Base-by-base conservation (phyloP, 2,113 vertebrate genomes). In the Apistogramma diplotaenia region DNA sequence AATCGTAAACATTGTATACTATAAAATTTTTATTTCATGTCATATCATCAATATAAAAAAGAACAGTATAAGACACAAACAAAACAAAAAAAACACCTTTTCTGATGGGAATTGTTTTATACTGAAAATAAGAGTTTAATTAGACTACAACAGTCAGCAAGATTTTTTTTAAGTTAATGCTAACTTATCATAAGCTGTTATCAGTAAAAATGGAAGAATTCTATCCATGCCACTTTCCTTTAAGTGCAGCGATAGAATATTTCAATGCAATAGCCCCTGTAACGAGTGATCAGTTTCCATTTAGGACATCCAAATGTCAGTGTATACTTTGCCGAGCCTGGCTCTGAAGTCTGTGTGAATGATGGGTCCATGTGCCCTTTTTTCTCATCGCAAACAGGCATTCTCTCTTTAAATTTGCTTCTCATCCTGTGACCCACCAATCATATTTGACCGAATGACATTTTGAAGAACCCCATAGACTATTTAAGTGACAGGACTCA, bases 401-500 rank as follows among this genome's bases (percentile, higher is more conserved):
- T 57, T 72, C 21, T 21, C 53, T 56, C 81, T 65, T 27, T 70
- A 77, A 82, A 74, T 78, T 74, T 87, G 56, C 27, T 73, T 82
- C 83, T 79, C 43, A 83, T 85, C 11, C 21, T 65, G 29, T 65
- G 56, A 71, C 74, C 59, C 46, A 78, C 62, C 76, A 79, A 78
- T 87, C 89, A 84, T 51, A 29, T 87, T 57, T 74, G 67, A 87
- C 33, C 25, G 6, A 76, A 59, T 49, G 40, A 55, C 82, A 86
- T 81, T 78, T 78, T 79, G 74, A 87, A 60, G 83, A 79, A 33
- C 71, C 55, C 51, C 62, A 67, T 16, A 61, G 51, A 54, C 77
- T 74, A 18, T 37, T 81, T 83, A 83, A 82, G 76, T 90, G 88
- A 86, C 81, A 86, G 62, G 60, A 62, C 57, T 83, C 73, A 79